phyloP scores from a whole-genome alignment of 2,113 vertebrate genomes.

The Anthoscopus minutus region DNA sequence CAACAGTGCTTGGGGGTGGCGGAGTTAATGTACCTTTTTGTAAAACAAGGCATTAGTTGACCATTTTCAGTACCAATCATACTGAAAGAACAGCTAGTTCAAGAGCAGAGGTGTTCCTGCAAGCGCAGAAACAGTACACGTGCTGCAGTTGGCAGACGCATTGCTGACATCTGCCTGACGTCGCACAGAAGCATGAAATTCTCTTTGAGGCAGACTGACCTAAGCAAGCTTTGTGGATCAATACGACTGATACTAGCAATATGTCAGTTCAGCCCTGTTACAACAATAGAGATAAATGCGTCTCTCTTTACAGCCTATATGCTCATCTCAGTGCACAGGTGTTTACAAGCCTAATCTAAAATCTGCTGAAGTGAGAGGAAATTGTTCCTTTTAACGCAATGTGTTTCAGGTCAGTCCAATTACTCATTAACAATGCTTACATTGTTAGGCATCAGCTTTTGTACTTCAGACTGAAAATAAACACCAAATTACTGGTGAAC shows the following conservation, averaged over 20 bases:
- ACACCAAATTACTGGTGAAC: neutral
- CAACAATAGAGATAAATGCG: neutral
- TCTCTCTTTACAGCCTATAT: neutral
- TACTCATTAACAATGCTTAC: neutral
- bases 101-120: neutral
- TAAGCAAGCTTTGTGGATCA: neutral
- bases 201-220: neutral
- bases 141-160: neutral
- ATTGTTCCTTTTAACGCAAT: neutral
- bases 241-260: neutral
- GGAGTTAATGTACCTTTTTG: neutral
- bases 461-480: neutral
- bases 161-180: neutral
- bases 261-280: neutral
- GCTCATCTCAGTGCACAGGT: neutral
- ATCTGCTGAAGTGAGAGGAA: neutral
- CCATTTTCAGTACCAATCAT: neutral
- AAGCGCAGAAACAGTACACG: fast-evolving
- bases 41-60: neutral
- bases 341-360: neutral
- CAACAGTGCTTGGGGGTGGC: fast-evolving
- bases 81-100: neutral
- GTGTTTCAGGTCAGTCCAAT: neutral
- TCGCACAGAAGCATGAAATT: neutral
- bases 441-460: neutral